phyloP scores from a whole-genome alignment of 1,140 invertebrate species.

The Chrysomallon squamiferum region DNA sequence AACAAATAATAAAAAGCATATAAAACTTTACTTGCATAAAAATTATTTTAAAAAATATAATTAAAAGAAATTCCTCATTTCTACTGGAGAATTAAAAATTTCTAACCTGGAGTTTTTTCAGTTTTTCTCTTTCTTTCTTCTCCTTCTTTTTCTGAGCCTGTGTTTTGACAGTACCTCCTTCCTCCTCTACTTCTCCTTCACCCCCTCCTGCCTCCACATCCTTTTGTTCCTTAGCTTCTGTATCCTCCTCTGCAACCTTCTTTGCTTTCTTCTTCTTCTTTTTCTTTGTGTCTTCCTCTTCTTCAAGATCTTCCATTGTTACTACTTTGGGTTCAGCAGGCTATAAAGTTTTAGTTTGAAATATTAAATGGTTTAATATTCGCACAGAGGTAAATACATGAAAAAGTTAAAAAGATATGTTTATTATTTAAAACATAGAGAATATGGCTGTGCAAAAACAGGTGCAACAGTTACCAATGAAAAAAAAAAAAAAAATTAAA shows the following conservation, averaged over 20 bases:
- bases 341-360: too few species aligned
- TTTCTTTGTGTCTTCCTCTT: slow-evolving; percentile 34
- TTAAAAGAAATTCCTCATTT: slow-evolving; percentile 16
- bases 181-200: slow-evolving; percentile 66
- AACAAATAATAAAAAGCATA: too few species aligned
- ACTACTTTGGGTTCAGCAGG: slow-evolving; percentile 39
- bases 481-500: too few species aligned
- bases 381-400: too few species aligned
- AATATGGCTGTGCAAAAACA: too few species aligned
- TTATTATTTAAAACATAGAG: too few species aligned
- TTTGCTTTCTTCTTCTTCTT: slow-evolving; percentile 61
- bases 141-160: slow-evolving; percentile 55
- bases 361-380: too few species aligned
- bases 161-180: slow-evolving; percentile 68
- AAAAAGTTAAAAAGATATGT: too few species aligned
- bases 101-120: slow-evolving; percentile 47
- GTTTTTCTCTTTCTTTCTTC: slow-evolving; percentile 52
- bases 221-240: slow-evolving; percentile 17
- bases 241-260: slow-evolving; percentile 43
- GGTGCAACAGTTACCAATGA: too few species aligned
- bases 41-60: slow-evolving; percentile 70
- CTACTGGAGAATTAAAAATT: slow-evolving; percentile 4
- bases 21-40: too few species aligned
- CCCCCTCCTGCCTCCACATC: slow-evolving; percentile 20
- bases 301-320: slow-evolving; percentile 42